These are phyloP conservation scores for Orchestia grillus DNA, from an alignment of 1,140 invertebrate species.

Conservation along the genomic window DNA sequence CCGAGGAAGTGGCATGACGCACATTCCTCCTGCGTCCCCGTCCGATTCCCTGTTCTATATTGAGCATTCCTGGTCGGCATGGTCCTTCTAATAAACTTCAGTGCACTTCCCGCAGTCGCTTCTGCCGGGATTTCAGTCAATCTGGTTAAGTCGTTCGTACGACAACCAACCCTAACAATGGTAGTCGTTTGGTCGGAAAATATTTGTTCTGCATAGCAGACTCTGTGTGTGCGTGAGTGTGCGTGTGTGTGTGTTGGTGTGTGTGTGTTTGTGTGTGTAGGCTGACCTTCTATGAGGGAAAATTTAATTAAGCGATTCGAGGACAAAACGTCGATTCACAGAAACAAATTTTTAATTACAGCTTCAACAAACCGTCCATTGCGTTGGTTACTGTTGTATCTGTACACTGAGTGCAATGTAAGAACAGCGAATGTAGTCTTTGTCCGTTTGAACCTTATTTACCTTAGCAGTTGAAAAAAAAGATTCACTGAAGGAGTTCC, in stretches of 20 bases:
- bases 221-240: no score
- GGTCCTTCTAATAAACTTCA: constrained; percentile 42
- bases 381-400: not conserved
- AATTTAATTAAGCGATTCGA: not conserved
- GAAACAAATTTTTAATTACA: not conserved
- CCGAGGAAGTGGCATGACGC: not conserved
- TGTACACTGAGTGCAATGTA: no score
- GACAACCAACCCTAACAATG: not conserved
- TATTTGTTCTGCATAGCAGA: not conserved
- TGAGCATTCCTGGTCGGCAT: constrained; percentile 42
- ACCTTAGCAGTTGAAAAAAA: no score
- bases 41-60: constrained; percentile 47
- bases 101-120: constrained; percentile 14
- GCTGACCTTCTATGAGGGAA: not conserved
- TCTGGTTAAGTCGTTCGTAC: not conserved
- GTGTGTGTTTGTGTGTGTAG: not conserved
- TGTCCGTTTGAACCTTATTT: no score
- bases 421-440: no score
- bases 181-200: not conserved
- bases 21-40: constrained; percentile 26
- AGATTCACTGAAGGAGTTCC: no score
- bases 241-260: no score
- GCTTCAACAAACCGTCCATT: not conserved
- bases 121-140: not conserved
- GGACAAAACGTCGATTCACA: not conserved